phyloP scores from a whole-genome alignment of 2,113 vertebrate species.

The Seriola rivoliana region DNA sequence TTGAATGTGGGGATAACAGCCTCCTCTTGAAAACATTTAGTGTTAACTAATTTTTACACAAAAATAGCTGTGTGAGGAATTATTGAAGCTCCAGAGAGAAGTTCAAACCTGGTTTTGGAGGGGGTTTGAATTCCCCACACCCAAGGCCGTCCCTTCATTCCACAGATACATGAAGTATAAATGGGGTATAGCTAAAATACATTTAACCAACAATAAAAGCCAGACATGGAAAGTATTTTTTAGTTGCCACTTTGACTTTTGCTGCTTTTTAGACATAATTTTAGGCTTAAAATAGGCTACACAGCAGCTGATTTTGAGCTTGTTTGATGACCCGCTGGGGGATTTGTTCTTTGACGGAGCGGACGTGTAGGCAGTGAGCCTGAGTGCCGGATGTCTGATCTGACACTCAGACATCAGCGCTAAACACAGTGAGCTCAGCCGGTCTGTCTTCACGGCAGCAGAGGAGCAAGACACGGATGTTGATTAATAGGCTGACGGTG shows the following conservation, averaged over 20 bases:
- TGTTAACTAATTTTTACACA: too few species aligned
- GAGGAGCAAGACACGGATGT: conserved; percentile 51
- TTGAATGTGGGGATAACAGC: too few species aligned
- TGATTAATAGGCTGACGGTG: conserved; percentile 68
- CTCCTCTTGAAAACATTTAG: too few species aligned
- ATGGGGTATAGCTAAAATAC: too few species aligned
- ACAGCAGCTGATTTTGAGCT: conserved; percentile 27
- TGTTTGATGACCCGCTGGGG: conserved; percentile 41
- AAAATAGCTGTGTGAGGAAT: too few species aligned
- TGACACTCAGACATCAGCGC: conserved; percentile 46
- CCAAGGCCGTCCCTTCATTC: too few species aligned
- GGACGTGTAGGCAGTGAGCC: conserved; percentile 45
- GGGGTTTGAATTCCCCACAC: too few species aligned
- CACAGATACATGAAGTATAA: too few species aligned
- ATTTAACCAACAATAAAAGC: too few species aligned
- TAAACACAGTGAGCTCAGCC: conserved; percentile 46
- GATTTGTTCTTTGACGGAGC: conserved; percentile 28
- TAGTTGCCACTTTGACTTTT: not conserved
- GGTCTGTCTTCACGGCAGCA: conserved; percentile 35
- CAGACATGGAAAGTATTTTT: not conserved
- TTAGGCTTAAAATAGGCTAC: conserved; percentile 3
- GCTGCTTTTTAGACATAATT: conserved; percentile 16
- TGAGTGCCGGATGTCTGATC: conserved; percentile 53
- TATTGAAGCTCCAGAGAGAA: too few species aligned
- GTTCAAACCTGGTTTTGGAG: too few species aligned